Evolutionary conservation across 1,140 invertebrate genomes (phyloP).

Genomic region (Heliothis subflexa): DNA sequence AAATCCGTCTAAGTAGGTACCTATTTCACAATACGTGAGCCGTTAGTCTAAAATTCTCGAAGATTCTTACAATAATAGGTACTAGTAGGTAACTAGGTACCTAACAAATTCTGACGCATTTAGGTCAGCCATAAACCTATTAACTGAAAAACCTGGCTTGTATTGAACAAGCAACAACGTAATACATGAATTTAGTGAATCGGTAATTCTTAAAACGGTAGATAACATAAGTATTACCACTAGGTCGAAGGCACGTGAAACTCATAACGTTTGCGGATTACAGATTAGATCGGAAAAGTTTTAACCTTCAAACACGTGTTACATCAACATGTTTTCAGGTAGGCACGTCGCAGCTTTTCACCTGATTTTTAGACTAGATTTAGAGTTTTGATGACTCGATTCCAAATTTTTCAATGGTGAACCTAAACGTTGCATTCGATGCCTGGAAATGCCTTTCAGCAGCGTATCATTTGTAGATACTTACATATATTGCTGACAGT

Average conservation of each 20-base stretch:
- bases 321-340: too few relatives aligned
- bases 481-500: too few relatives aligned
- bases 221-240: background rate
- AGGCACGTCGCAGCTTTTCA: too few relatives aligned
- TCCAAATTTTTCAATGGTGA: too few relatives aligned
- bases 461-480: too few relatives aligned
- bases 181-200: slow-evolving; percentile 5
- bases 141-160: slow-evolving; percentile 31
- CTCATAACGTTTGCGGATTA: background rate
- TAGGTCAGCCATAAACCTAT: slow-evolving; percentile 39
- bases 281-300: background rate
- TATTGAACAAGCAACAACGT: background rate
- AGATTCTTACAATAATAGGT: background rate
- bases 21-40: background rate
- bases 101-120: slow-evolving; percentile 27
- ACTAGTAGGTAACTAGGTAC: background rate
- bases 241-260: background rate
- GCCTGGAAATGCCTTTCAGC: too few relatives aligned
- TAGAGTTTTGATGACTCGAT: too few relatives aligned
- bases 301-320: background rate
- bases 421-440: too few relatives aligned
- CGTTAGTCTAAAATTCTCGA: background rate
- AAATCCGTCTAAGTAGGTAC: background rate
- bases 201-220: background rate
- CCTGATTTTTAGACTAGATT: too few relatives aligned